Evolutionary conservation across 2,797 vertebrate species (phyloP), one percentile per base, ranked within the genome.

Genomic region (Harpagifer antarcticus): DNA sequence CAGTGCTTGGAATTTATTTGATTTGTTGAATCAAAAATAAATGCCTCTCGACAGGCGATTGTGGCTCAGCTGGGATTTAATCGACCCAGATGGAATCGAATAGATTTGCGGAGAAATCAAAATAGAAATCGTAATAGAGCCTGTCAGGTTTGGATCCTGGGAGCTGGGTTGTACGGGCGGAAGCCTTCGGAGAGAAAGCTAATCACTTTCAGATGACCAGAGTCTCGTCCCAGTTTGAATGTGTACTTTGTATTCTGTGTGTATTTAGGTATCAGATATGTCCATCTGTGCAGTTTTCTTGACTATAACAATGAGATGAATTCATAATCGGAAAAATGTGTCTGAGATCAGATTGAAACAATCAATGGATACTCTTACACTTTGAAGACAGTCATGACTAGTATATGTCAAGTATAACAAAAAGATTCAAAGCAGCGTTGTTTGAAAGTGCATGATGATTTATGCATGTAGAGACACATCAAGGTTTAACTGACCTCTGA

Each of bases 141-240:
- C 89, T 95, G 94, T 95, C 94, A 94, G 89, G 86, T 91, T 20
- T 27, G 89, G 92, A 92, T 94, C 91, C 90, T 89, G 79, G 80
- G 89, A 90, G 87, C 73, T 50, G 82, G 47, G 76, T 87, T 13
- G 57, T 83, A 88, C 77, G 74, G 91, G 90, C 92, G 82, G 79
- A 94, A 92, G 90, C 92, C 93, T 90, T 93, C 74, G 17, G 83
- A 90, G 86, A 83, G 80, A 65, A 84, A 68, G 83, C 84, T 95
- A 96, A 96, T 95, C 87, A 90, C 89, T 95, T 94, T 95, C 95
- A 95, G 92, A 95, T 96, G 95, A 88, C 85, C 84, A 80, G 83
- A 90, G 87, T 89, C 79, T 79, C 60, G 73, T 88, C 90, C 89
- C 87, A 87, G 64, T 64, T 14, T 74, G 72, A 86, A 67, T 53